Evolutionary conservation across 1,140 invertebrate genomes (phyloP), one percentile per base, ranked within the genome.

Genomic region (Cylas formicarius): DNA sequence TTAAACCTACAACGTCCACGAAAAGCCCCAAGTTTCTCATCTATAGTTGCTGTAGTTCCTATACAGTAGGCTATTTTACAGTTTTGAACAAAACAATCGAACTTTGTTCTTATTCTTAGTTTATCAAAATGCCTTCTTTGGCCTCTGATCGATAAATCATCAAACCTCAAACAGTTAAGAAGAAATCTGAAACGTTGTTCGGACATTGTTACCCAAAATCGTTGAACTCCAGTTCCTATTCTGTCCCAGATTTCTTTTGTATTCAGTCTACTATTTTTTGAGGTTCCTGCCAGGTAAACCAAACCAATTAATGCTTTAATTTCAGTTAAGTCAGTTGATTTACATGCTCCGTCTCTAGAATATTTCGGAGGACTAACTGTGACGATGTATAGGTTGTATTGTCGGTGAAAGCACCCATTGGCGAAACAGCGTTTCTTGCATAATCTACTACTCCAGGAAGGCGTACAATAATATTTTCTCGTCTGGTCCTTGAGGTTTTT

Each of bases 11-110:
- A 68, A 22, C 60, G 28, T 17, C 65, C 63, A 27, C 62, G 49
- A 45, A 67, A 69, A 16, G 40, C 35, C 35, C 53, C 40, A 23
- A 69, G 44, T 49, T 58, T 62, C 47, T 71, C 64, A 49, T 69
- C 66, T 17, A 68, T 60, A 7, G 60, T 61, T 3, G 58, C 38
- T 39, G 50, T 55, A 38, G 60, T 50, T 34, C 55, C 39, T 13
- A 28, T 35, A 16, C 35, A 38, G 49, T 60, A 62, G 51, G 51
- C 58, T 8, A n/a, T n/a, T 26, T 26, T 26, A n/a, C 24, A 26
- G n/a, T 26, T 26, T 8, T 26, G 8, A n/a, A 26, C n/a, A 26
- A 26, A 26, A 8, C n/a, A 8, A n/a, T 26, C 24, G n/a, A 26
- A 26, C 8, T 8, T n/a, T 8, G 24, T n/a, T 26, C 24, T 8